These are phyloP conservation scores for Eulimnadia texana DNA, from an alignment of 1,140 invertebrate genomes.

Conservation along the genomic window DNA sequence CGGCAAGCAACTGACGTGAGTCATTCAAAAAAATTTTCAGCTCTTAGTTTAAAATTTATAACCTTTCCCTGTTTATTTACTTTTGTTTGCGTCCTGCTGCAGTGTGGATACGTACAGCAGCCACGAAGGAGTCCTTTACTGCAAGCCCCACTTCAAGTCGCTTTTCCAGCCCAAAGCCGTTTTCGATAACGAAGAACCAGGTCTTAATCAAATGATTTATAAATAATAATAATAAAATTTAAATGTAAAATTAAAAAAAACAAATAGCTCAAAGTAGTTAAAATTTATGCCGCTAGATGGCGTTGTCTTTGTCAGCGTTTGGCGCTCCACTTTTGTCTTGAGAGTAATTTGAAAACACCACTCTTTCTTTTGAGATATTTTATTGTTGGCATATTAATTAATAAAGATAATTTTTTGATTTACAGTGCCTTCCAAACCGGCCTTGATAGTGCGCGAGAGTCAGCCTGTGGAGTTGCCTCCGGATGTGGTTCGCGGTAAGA, in stretches of 20 bases:
- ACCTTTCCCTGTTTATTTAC: slow-evolving; percentile 6
- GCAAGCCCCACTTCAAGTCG: slow-evolving; percentile 83
- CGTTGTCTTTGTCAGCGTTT: not conserved
- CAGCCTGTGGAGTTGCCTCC: slow-evolving; percentile 72
- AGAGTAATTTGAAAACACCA: too few species aligned
- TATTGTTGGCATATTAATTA: too few species aligned
- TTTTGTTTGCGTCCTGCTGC: slow-evolving; percentile 26
- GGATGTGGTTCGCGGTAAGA: slow-evolving; percentile 73
- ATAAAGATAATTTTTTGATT: not conserved
- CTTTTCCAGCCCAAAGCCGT: slow-evolving; percentile 81
- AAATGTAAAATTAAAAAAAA: too few species aligned
- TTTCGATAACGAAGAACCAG: slow-evolving; percentile 44
- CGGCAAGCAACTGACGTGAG: slow-evolving; percentile 71
- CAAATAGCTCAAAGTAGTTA: not conserved
- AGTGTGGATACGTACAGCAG: slow-evolving; percentile 81
- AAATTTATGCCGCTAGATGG: not conserved
- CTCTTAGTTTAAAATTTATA: too few species aligned
- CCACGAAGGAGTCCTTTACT: slow-evolving; percentile 73
- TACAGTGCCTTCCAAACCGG: slow-evolving; percentile 42
- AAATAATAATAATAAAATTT: not conserved
- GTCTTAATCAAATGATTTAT: too few species aligned
- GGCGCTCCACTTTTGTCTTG: not conserved
- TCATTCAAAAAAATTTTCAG: not conserved
- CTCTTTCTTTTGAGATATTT: too few species aligned
- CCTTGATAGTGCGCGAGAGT: slow-evolving; percentile 83